Conservation (phyloP, 2,113 vertebrate species). For the Glaucidium brasilianum region DNA sequence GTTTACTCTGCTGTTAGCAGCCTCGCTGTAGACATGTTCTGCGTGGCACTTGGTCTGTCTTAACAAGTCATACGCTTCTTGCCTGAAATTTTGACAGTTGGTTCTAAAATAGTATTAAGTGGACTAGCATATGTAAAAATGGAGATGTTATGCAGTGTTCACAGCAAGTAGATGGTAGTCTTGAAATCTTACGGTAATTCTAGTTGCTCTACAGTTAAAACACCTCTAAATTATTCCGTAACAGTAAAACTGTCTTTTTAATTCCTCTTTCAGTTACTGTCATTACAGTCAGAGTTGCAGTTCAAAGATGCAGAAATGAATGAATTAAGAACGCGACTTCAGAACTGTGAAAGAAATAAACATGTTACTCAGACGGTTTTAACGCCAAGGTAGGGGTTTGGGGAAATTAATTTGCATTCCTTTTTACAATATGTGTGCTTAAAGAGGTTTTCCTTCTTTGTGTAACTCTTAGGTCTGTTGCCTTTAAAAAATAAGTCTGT, state of each 20-base stretch:
- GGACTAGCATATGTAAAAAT: neutral
- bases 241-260: neutral
- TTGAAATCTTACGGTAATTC: neutral
- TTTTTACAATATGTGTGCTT: neutral
- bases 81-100: neutral
- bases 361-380: conserved; percentile 29
- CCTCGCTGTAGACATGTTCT: neutral
- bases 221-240: neutral
- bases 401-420: neutral
- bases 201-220: neutral
- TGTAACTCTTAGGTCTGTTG: neutral
- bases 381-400: conserved; percentile 73
- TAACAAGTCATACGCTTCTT: neutral
- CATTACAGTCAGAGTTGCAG: conserved; percentile 88
- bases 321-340: conserved; percentile 86
- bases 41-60: neutral
- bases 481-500: neutral
- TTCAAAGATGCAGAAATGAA: conserved; percentile 98
- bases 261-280: conserved; percentile 82
- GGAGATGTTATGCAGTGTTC: neutral
- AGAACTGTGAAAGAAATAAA: conserved; percentile 78
- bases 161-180: neutral
- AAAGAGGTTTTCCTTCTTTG: neutral
- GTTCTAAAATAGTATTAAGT: neutral
- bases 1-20: neutral